A percentile compares a stretch with the other conserved stretches of the same genome.
These are phyloP conservation scores for Drosophila burlai DNA, from an alignment of 1,140 invertebrate species.

Conservation along the genomic window DNA sequence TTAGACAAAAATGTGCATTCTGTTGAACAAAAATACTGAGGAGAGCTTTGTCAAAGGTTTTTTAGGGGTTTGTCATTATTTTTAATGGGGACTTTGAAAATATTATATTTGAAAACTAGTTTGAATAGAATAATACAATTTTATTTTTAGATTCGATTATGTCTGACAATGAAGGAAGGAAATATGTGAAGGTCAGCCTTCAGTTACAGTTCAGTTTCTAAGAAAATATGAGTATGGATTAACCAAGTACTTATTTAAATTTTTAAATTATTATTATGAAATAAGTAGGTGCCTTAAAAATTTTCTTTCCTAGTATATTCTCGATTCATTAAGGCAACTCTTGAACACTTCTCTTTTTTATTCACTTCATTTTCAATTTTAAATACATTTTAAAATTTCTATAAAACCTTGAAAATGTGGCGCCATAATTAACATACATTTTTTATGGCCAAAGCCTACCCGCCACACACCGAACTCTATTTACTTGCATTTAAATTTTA, in stretches of 20 bases:
- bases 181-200: no score
- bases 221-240: no score
- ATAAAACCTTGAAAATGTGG: conserved; percentile 3
- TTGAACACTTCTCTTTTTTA: no score
- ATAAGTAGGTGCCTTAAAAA: no score
- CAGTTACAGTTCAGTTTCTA: not conserved
- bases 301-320: no score
- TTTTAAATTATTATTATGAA: no score
- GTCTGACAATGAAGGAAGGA: not conserved
- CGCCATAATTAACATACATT: conserved; percentile 6
- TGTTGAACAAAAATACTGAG: conserved; percentile 55
- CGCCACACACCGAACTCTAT: not conserved
- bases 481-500: conserved; percentile 9
- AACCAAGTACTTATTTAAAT: no score
- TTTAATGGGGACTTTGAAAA: not conserved
- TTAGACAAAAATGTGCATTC: conserved; percentile 45
- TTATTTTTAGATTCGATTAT: not conserved
- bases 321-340: no score
- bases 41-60: conserved; percentile 52
- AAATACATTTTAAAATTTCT: not conserved
- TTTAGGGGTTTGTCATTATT: not conserved
- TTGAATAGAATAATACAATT: not conserved
- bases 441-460: not conserved
- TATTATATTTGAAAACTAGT: no score
- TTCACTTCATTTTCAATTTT: not conserved